Evolutionary conservation across 2,888 invertebrate genomes (phyloP).

Genomic region (Idaea aversata): DNA sequence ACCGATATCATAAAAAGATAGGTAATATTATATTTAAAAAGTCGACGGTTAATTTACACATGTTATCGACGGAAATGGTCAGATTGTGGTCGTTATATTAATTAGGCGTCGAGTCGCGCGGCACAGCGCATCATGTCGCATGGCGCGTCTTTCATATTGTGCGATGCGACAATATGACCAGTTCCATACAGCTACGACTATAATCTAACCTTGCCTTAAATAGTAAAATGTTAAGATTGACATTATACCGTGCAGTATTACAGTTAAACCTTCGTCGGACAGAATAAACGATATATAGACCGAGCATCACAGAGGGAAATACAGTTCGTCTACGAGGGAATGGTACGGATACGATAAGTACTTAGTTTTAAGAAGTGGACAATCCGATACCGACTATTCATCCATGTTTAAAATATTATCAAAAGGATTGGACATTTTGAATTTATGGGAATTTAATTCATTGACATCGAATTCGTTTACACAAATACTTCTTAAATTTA

Average conservation of each 20-base stretch:
- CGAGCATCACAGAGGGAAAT: constrained; percentile 33
- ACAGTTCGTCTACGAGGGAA: constrained; percentile 40
- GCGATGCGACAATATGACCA: constrained; percentile 47
- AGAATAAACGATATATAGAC: constrained; percentile 37
- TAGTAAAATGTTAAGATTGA: constrained; percentile 62
- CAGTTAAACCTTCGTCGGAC: constrained; percentile 41
- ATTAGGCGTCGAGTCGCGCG: not conserved
- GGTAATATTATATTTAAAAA: constrained; percentile 22
- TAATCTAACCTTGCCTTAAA: constrained; percentile 59
- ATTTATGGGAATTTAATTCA: constrained; percentile 40
- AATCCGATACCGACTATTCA: constrained; percentile 60
- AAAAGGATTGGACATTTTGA: constrained; percentile 61
- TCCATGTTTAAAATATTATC: constrained; percentile 46
- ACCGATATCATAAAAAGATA: not conserved
- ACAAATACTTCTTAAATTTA: constrained; percentile 39
- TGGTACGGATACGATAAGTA: constrained; percentile 55
- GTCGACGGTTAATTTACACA: constrained; percentile 52
- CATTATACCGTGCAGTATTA: constrained; percentile 56
- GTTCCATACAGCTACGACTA: constrained; percentile 46
- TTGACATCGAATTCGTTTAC: constrained; percentile 50
- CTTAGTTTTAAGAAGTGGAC: constrained; percentile 50
- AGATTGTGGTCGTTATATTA: constrained; percentile 39
- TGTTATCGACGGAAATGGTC: constrained; percentile 51
- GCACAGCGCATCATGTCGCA: not conserved
- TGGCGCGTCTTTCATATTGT: not conserved